A percentile compares a stretch with the other conserved stretches of the same genome.
Evolutionary conservation across 2,888 invertebrate species (phyloP).

Genomic region (Carcina quercana): DNA sequence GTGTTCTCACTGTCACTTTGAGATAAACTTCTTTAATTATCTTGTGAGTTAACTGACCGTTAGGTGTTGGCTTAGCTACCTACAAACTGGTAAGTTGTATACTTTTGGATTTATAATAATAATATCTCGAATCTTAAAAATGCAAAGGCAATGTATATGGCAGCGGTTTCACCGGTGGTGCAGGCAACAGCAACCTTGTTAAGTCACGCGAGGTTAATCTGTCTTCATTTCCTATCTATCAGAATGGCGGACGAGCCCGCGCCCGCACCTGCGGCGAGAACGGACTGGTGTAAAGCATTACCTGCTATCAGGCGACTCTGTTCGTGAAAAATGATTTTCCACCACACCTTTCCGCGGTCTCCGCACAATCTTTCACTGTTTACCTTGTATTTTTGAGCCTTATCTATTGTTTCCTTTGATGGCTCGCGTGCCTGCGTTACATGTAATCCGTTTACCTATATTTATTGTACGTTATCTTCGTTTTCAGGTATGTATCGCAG

Average conservation of each 20-base stretch:
- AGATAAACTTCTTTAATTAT: too few relatives aligned
- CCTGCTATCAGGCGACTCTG: conserved; percentile 58
- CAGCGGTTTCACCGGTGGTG: conserved; percentile 23
- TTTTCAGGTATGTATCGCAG: conserved; percentile 45
- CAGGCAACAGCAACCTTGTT: conserved; percentile 35
- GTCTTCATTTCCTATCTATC: conserved; percentile 75
- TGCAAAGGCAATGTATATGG: conserved; percentile 22
- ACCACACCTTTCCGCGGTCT: conserved; percentile 59
- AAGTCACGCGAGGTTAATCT: conserved; percentile 68
- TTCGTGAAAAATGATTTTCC: conserved; percentile 67
- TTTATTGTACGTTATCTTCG: conserved; percentile 48
- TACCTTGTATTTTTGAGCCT: conserved; percentile 50
- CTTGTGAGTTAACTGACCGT: too few relatives aligned
- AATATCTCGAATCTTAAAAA: too few relatives aligned
- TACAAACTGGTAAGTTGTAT: too few relatives aligned
- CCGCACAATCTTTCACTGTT: conserved; percentile 59
- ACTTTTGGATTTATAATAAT: too few relatives aligned
- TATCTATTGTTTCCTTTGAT: conserved; percentile 50
- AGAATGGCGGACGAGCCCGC: conserved; percentile 31
- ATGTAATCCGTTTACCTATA: conserved; percentile 38
- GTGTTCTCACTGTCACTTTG: too few relatives aligned
- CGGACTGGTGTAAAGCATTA: conserved; percentile 51
- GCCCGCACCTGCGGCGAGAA: conserved; percentile 15
- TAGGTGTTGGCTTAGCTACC: too few relatives aligned
- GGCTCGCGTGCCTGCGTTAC: conserved; percentile 50